A percentile compares a stretch with the other conserved stretches of the same genome.
phyloP scores from a whole-genome alignment of 2,113 vertebrate species.

The Lutjanus erythropterus region DNA sequence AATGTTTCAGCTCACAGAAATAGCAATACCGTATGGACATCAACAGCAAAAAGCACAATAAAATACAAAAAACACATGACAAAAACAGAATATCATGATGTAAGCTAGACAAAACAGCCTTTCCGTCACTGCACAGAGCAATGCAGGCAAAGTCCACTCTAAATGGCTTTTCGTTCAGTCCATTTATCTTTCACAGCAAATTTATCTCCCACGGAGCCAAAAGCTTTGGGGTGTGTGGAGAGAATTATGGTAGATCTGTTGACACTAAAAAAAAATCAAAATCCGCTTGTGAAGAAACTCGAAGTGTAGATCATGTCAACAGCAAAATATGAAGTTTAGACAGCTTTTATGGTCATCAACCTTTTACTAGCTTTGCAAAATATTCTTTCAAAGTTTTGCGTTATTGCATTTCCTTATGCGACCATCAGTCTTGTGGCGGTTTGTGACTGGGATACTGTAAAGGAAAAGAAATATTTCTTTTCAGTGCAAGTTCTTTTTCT shows the following conservation, averaged over 20 bases:
- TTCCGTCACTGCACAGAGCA: constrained; percentile 39
- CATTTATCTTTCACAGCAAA: constrained; percentile 74
- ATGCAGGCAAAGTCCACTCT: constrained; percentile 40
- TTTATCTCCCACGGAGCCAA: constrained; percentile 26
- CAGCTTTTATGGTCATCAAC: constrained; percentile 32
- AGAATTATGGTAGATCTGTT: constrained; percentile 31
- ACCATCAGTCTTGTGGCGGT: constrained; percentile 30
- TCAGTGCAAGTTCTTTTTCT: constrained; percentile 72
- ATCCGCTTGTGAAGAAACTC: constrained; percentile 5
- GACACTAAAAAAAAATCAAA: constrained; percentile 46
- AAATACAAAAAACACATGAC: constrained; percentile 36
- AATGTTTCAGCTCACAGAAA: constrained; percentile 31
- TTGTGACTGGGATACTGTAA: constrained; percentile 20
- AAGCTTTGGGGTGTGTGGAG: constrained; percentile 15
- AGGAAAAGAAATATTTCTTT: constrained; percentile 42
- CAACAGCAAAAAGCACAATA: constrained; percentile 20
- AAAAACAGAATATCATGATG: constrained; percentile 48
- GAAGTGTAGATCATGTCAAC: constrained; percentile 24
- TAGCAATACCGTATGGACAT: constrained; percentile 55
- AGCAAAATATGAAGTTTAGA: constrained; percentile 18
- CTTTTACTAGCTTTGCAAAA: not conserved
- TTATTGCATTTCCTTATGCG: constrained; percentile 36
- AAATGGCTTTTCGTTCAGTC: constrained; percentile 52
- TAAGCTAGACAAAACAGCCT: constrained; percentile 33
- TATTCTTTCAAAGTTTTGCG: not conserved